Conservation (phyloP, 30 jellyfish, hydroid and myxozoan species). For the Calvadosia cruxmelitensis region DNA sequence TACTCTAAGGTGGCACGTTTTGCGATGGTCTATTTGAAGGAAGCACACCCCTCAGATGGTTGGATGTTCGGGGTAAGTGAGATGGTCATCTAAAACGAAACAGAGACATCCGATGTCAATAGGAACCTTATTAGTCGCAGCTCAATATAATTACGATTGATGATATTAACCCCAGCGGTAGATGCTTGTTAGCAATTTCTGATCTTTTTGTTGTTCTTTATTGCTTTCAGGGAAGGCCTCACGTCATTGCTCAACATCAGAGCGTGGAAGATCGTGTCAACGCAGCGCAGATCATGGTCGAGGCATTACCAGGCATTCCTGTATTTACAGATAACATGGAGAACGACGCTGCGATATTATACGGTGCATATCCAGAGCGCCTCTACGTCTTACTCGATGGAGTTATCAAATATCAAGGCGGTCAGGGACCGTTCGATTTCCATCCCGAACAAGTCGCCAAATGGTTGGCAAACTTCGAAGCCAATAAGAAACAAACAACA, state of each 20-base stretch:
- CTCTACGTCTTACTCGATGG: not conserved
- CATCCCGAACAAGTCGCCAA: not conserved
- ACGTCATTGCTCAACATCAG: not conserved
- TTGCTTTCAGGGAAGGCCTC: not conserved
- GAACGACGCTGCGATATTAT: not conserved
- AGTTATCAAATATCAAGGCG: not conserved
- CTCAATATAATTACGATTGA: no score
- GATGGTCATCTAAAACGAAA: no score
- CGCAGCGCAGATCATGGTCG: not conserved
- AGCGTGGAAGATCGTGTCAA: not conserved
- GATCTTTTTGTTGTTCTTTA: no score
- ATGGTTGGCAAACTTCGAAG: not conserved
- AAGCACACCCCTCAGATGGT: not conserved
- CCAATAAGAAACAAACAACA: no score
- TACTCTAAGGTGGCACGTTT: not conserved
- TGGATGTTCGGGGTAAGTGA: not conserved
- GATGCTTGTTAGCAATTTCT: no score
- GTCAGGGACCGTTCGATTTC: not conserved
- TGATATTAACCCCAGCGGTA: no score
- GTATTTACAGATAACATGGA: not conserved
- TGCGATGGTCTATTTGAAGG: not conserved
- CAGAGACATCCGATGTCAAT: no score
- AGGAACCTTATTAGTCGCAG: no score
- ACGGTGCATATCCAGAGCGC: not conserved
- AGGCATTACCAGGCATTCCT: not conserved